Conservation (phyloP, 2,888 invertebrate genomes). For the Hedychridium roseum region DNA sequence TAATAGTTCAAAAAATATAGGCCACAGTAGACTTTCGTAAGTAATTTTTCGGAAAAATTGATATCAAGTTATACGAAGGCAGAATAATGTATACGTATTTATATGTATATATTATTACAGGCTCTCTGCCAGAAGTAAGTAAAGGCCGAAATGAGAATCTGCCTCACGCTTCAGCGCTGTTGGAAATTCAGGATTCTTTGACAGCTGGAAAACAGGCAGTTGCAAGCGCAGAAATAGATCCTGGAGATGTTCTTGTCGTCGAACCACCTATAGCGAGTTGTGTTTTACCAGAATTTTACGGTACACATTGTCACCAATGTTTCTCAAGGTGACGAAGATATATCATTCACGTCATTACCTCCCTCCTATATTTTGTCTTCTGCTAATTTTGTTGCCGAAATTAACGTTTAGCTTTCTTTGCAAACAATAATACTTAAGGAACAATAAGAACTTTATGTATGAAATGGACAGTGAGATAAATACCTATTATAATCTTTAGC, state of each 20-base stretch:
- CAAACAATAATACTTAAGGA: too few species aligned
- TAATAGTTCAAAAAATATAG: too few species aligned
- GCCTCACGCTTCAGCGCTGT: constrained; percentile 69
- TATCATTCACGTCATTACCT: too few species aligned
- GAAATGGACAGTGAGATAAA: too few species aligned
- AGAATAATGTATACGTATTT: not conserved
- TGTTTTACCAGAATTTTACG: constrained; percentile 76
- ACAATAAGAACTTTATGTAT: too few species aligned
- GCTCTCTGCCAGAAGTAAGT: constrained; percentile 55
- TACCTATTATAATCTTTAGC: too few species aligned
- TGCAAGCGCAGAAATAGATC: constrained; percentile 69
- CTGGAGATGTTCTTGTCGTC: constrained; percentile 77
- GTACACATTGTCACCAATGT: constrained; percentile 83
- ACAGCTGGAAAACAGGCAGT: constrained; percentile 76
- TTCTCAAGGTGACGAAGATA: constrained; percentile 73
- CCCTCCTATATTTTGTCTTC: too few species aligned
- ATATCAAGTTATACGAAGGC: too few species aligned
- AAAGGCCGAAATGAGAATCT: constrained; percentile 68
- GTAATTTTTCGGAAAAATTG: too few species aligned
- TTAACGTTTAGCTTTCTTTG: too few species aligned
- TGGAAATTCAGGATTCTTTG: constrained; percentile 70
- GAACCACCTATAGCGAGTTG: constrained; percentile 80
- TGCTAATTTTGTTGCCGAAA: too few species aligned
- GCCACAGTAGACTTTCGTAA: too few species aligned
- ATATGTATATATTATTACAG: constrained; percentile 13